Percentiles rank a stretch among this genome's conserved stretches.
These are phyloP conservation scores for Larimichthys polyactis DNA, from an alignment of 2,113 vertebrate species.

Conservation along the genomic window DNA sequence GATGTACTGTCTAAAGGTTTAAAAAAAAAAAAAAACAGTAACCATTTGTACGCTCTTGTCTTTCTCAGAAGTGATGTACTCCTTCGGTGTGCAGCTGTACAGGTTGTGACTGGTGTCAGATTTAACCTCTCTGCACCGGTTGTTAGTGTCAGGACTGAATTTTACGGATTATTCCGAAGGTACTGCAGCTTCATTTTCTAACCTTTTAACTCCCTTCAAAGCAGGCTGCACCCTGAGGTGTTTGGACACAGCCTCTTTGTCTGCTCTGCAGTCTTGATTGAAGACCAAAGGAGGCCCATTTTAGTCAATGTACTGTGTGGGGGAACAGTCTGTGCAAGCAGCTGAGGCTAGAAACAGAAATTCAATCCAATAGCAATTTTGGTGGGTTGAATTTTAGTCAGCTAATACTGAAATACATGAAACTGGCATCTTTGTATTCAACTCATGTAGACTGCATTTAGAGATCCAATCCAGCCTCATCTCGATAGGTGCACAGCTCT, in stretches of 20 bases:
- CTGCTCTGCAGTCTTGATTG: slow-evolving; percentile 13
- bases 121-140: neutral
- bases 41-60: neutral
- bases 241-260: slow-evolving; percentile 12
- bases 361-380: too few relatives aligned
- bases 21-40: neutral
- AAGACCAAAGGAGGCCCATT: slow-evolving; percentile 6
- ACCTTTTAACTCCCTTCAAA: neutral
- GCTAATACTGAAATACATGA: neutral
- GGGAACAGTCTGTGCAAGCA: slow-evolving; percentile 10
- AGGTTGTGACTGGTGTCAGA: neutral
- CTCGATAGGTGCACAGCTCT: neutral
- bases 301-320: neutral
- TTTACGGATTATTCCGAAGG: slow-evolving; percentile 14
- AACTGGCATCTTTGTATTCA: neutral
- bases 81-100: neutral
- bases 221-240: neutral
- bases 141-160: neutral
- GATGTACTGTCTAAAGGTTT: neutral
- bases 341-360: neutral
- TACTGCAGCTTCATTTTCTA: slow-evolving; percentile 15
- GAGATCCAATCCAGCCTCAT: neutral
- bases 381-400: neutral
- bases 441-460: neutral
- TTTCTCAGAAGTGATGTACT: neutral